Percentiles rank a stretch among this genome's conserved stretches.
Conservation (phyloP, 2,113 vertebrate species). For the Austrofundulus limnaeus region DNA sequence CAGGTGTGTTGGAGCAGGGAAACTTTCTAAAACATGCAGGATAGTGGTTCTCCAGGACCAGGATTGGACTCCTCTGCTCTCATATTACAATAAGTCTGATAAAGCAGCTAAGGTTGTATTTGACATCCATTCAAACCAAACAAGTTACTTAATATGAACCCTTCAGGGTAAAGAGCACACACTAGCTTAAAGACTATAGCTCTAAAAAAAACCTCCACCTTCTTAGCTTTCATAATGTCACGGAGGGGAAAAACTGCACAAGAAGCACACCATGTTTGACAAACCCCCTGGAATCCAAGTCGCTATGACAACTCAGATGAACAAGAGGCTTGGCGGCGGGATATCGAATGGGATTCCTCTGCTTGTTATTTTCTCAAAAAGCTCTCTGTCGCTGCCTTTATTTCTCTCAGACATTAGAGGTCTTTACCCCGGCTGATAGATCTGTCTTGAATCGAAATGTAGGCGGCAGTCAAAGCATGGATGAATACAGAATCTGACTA, state of each 20-base stretch:
- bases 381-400: slow-evolving; percentile 2
- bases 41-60: too few relatives aligned
- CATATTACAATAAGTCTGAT: too few relatives aligned
- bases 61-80: too few relatives aligned
- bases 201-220: not conserved
- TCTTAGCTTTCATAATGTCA: slow-evolving; percentile 17
- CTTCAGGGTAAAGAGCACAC: not conserved
- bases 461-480: slow-evolving; percentile 11
- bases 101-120: too few relatives aligned
- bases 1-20: too few relatives aligned
- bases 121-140: not conserved
- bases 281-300: slow-evolving; percentile 41
- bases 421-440: slow-evolving; percentile 40
- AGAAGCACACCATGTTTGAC: not conserved
- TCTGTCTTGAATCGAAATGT: slow-evolving; percentile 7
- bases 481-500: slow-evolving; percentile 35
- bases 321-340: slow-evolving; percentile 25
- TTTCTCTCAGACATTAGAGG: slow-evolving; percentile 13
- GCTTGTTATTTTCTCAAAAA: slow-evolving; percentile 57
- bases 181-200: not conserved
- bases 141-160: not conserved
- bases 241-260: slow-evolving; percentile 9
- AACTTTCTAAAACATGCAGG: too few relatives aligned
- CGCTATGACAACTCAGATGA: slow-evolving; percentile 73
- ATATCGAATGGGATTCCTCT: slow-evolving; percentile 50